These are phyloP conservation scores for Haliclystus octoradiatus DNA, from an alignment of 30 jellyfish, hydroid and myxozoan genomes.

Conservation along the genomic window DNA sequence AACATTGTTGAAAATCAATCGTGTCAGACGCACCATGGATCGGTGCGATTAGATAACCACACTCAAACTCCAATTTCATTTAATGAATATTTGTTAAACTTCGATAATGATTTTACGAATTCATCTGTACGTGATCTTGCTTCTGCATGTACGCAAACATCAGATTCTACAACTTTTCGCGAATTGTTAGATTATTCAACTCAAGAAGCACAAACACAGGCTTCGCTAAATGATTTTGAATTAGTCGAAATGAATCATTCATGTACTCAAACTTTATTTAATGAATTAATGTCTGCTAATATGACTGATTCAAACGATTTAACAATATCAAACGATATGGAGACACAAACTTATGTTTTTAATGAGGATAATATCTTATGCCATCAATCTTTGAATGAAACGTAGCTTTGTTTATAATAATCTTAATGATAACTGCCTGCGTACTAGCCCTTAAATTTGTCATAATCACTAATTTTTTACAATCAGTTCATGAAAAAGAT, in stretches of 20 bases:
- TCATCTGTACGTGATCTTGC: background rate
- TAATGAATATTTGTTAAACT: slow-evolving; percentile 7
- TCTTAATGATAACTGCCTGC: too few species aligned
- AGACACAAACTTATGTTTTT: background rate
- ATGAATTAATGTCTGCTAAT: background rate
- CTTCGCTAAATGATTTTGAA: background rate
- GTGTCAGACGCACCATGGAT: background rate
- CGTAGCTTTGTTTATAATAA: too few species aligned
- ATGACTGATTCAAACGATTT: background rate
- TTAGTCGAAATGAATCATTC: background rate
- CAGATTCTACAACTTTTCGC: background rate
- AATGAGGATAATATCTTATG: too few species aligned
- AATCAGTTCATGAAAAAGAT: too few species aligned
- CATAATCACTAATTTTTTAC: too few species aligned
- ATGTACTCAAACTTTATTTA: background rate
- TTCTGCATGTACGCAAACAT: background rate
- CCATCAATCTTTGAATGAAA: too few species aligned
- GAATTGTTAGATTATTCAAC: background rate
- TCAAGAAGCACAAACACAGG: background rate
- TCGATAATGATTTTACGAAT: background rate
- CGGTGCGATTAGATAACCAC: slow-evolving; percentile 3
- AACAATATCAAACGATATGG: background rate
- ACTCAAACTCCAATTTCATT: slow-evolving; percentile 40
- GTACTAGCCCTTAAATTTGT: too few species aligned
- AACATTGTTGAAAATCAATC: background rate